Evolutionary conservation across 2,113 vertebrate species (phyloP), one percentile per base, ranked within the genome.

Genomic region (Geococcyx californianus): DNA sequence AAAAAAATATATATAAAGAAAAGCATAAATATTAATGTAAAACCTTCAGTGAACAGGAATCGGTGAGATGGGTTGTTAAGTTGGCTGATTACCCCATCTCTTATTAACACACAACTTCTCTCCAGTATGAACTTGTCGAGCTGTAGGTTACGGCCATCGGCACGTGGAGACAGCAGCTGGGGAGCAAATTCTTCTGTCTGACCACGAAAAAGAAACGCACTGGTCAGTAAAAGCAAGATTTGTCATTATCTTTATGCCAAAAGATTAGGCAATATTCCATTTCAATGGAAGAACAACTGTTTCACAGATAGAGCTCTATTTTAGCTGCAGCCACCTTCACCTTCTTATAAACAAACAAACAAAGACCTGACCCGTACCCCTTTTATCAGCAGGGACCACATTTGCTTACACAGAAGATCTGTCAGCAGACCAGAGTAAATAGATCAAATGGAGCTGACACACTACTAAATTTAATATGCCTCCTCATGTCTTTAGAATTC

Each of bases 401-500:
- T 72, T 70, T 96, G 90, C 84, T 96, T 88, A 80, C 74, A 56
- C 16, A 88, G 81, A 54, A 80, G 78, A 80, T 67, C 74, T 90
- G 90, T 90, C 90, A 90, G 82, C 63, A 88, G 68, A 83, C 59
- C 82, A 47, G 60, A 68, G 87, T 72, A 91, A 90, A 84, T 52
- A 87, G 90, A 96, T 94, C 90, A 90, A 92, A 92, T 33, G 68
- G 79, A 84, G 92, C 93, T 92, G 94, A 89, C 70, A 19, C 14
- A 54, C 88, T 78, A 56, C 83, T 74, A 74, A 74, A 88, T 74
- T 81, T 88, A 85, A 84, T 67, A 83, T 55, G 29, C 90, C 90
- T 82, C 69, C 94, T 95, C 19, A 33, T 79, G 94, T 69, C 91
- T 94, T 96, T 93, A 93, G 93, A 97, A 96, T 62, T 95, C 89